Evolutionary conservation across 1,140 invertebrate species (phyloP).

Genomic region (Daktulosphaira vitifoliae): DNA sequence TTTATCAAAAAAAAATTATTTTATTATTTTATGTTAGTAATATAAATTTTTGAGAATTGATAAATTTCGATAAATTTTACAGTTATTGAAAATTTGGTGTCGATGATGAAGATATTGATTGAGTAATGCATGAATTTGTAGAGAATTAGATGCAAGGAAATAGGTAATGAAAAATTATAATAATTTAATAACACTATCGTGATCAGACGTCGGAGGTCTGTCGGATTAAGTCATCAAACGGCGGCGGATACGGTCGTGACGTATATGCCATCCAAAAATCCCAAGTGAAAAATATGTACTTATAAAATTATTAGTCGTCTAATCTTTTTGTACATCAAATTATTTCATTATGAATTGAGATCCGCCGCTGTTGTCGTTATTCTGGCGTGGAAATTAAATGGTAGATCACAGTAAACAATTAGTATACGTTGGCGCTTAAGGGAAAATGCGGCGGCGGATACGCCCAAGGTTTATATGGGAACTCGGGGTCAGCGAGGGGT

Average conservation of each 20-base stretch:
- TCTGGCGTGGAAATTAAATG: constrained; percentile 2
- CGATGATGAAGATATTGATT: not conserved
- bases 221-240: constrained; percentile 25
- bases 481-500: constrained; percentile 11
- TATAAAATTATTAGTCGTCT: not conserved
- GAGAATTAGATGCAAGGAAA: not conserved
- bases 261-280: not conserved
- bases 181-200: constrained; percentile 6
- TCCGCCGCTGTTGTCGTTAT: not conserved
- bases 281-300: not conserved
- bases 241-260: constrained; percentile 21
- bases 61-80: no score
- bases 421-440: constrained; percentile 8
- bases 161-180: not conserved
- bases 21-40: no score
- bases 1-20: no score
- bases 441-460: not conserved
- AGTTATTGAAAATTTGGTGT: no score
- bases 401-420: constrained; percentile 30
- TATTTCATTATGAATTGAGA: not conserved
- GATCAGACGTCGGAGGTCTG: constrained; percentile 18
- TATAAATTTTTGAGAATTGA: no score
- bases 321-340: not conserved
- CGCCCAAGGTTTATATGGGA: constrained; percentile 23
- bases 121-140: not conserved